Evolutionary conservation across 2,113 vertebrate genomes (phyloP), one percentile per base, ranked within the genome.

Genomic region (Epinephelus moara): DNA sequence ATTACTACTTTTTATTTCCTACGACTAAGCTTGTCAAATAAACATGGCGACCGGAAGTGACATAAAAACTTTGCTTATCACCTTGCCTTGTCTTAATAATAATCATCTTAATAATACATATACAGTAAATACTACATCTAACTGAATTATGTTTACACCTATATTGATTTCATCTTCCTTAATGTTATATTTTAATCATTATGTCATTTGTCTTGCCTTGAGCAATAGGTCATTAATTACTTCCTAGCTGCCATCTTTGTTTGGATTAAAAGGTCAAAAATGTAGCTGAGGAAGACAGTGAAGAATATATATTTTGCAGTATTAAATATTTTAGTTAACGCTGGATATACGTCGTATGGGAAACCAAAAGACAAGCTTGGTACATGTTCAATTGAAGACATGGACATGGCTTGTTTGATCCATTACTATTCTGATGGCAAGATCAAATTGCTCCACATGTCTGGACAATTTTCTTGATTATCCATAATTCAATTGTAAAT

Each of bases 21-120:
- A 47, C 14, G 1, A 2, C 42, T 45, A 11, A 10, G 2, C 42
- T 17, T 3, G 3, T 19, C 18, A 3, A 64, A 67, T 57, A 52
- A 63, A 80, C 4, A 80, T 70, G 70, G 21, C 17, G 2, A 19
- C 15, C 47, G 49, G 64, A 80, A 63, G 57, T 50, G 49, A 18
- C 15, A 50, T 4, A 50, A 17, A 17, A 50, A 17, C 4, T 14
- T 15, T 50, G 14, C 4, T 50, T 50, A 3, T 18, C 14, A 4
- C 15, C 47, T 3, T 25, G 9, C 4, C 30, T 30, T 30, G 4
- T 30, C 30, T 30, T 30, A 30, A 30, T 30, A 30, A 4, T 30
- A 30, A 30, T 30, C 3, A 30, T 30, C 30, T 30, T 30, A 30
- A 30, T 30, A 30, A 30, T 30, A 30, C 30, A 30, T 30, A 37